These are phyloP conservation scores for Dyspetes luteomarginatus DNA, from an alignment of 2,888 invertebrate genomes.

Conservation along the genomic window DNA sequence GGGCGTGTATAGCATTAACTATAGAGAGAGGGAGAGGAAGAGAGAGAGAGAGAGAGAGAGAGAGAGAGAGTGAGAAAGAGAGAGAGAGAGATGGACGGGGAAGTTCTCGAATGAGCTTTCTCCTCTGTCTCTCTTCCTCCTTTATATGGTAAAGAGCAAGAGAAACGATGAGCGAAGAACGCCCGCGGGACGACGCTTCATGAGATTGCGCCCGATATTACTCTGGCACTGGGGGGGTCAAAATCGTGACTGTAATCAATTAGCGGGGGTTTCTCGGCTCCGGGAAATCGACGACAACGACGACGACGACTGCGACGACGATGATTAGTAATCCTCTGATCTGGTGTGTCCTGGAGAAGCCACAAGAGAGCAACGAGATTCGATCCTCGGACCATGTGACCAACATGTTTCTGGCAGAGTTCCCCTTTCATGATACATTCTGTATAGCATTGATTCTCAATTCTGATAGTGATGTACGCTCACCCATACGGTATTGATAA, in stretches of 20 bases:
- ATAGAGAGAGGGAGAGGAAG: constrained; percentile 16
- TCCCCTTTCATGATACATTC: constrained; percentile 20
- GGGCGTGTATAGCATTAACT: constrained; percentile 35
- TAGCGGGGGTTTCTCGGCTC: constrained; percentile 81
- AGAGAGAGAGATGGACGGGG: too few species aligned
- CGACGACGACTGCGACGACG: constrained; percentile 60
- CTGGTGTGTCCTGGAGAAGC: constrained; percentile 36
- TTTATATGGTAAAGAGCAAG: constrained; percentile 29
- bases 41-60: too few species aligned
- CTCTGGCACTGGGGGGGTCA: constrained; percentile 64
- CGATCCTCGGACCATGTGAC: constrained; percentile 42
- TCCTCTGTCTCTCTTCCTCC: constrained; percentile 11
- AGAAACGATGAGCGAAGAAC: constrained; percentile 59
- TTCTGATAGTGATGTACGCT: constrained; percentile 56
- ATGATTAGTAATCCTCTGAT: constrained; percentile 80
- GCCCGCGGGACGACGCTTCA: constrained; percentile 61
- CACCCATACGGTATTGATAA: constrained; percentile 52
- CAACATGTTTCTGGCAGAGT: constrained; percentile 18
- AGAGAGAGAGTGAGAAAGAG: too few species aligned
- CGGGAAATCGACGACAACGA: constrained; percentile 76
- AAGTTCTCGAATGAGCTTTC: constrained; percentile 7
- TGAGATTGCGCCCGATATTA: constrained; percentile 66
- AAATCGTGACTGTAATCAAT: constrained; percentile 83
- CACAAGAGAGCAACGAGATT: constrained; percentile 43
- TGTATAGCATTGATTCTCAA: constrained; percentile 52